phyloP scores from a whole-genome alignment of 2,797 vertebrate species.

The Onychomys arenicola region DNA sequence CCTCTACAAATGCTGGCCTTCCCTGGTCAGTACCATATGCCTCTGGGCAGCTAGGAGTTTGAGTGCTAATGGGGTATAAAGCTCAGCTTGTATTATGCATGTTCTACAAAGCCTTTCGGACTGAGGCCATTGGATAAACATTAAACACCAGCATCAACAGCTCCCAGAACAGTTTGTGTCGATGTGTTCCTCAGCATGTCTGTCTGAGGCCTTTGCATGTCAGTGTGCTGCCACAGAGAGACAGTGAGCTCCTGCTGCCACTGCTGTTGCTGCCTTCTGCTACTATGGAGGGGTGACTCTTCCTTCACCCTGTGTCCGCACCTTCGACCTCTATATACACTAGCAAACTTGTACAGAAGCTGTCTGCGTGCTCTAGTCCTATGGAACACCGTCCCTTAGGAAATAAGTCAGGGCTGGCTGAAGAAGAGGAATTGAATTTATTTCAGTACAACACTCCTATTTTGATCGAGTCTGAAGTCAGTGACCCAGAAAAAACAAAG shows the following conservation, averaged over 20 bases:
- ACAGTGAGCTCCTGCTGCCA: background rate
- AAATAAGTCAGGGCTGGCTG: conserved; percentile 63
- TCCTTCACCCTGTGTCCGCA: background rate
- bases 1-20: conserved; percentile 22
- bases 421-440: conserved; percentile 73
- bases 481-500: conserved; percentile 79
- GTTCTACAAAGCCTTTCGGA: conserved; percentile 76
- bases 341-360: background rate
- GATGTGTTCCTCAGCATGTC: conserved; percentile 64
- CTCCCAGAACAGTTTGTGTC: conserved; percentile 66
- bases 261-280: background rate
- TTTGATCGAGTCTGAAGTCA: conserved; percentile 73
- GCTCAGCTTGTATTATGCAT: conserved; percentile 70
- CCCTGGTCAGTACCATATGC: conserved; percentile 70
- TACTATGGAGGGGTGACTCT: accelerated
- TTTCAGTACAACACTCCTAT: conserved; percentile 70
- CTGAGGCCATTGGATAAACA: conserved; percentile 74
- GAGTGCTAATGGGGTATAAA: conserved; percentile 78
- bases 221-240: background rate
- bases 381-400: conserved; percentile 31
- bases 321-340: background rate
- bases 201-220: conserved; percentile 67
- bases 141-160: conserved; percentile 67
- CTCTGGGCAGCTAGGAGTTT: conserved; percentile 69
- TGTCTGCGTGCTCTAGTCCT: conserved; percentile 19